phyloP scores from a whole-genome alignment of 1,140 invertebrate species.

The Eupristina koningsbergeri region DNA sequence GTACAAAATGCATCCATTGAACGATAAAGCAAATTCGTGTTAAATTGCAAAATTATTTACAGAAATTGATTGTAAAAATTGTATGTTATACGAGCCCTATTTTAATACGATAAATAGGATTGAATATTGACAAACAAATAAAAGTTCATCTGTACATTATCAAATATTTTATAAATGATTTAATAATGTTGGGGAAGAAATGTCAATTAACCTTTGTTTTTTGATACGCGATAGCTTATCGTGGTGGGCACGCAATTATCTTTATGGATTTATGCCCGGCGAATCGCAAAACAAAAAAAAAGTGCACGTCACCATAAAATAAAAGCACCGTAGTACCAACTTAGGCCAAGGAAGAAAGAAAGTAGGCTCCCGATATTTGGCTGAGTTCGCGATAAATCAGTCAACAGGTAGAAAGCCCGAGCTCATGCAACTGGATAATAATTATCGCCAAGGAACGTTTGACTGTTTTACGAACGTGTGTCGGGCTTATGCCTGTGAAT shows the following conservation, averaged over 20 bases:
- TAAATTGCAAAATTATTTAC: too few species aligned
- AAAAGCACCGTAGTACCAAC: not conserved
- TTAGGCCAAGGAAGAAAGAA: conserved; percentile 15
- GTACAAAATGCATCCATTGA: too few species aligned
- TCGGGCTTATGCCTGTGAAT: not conserved
- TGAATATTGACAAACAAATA: too few species aligned
- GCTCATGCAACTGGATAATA: conserved; percentile 16
- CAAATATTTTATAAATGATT: not conserved
- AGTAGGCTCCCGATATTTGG: conserved; percentile 1
- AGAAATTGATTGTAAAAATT: too few species aligned
- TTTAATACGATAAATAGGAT: too few species aligned
- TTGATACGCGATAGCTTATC: conserved; percentile 1
- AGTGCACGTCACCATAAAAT: not conserved
- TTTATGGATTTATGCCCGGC: not conserved
- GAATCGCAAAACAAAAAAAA: not conserved
- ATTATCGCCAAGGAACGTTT: conserved; percentile 21
- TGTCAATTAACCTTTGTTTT: not conserved
- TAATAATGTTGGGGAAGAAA: not conserved
- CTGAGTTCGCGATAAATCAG: conserved; percentile 31
- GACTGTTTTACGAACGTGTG: conserved; percentile 29
- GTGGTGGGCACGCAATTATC: not conserved
- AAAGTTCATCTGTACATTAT: not conserved
- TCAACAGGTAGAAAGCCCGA: conserved; percentile 29
- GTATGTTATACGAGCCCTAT: too few species aligned
- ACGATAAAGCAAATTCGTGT: too few species aligned